phyloP scores from a whole-genome alignment of 2,888 invertebrate genomes.

The Hemistola chrysoprasaria region DNA sequence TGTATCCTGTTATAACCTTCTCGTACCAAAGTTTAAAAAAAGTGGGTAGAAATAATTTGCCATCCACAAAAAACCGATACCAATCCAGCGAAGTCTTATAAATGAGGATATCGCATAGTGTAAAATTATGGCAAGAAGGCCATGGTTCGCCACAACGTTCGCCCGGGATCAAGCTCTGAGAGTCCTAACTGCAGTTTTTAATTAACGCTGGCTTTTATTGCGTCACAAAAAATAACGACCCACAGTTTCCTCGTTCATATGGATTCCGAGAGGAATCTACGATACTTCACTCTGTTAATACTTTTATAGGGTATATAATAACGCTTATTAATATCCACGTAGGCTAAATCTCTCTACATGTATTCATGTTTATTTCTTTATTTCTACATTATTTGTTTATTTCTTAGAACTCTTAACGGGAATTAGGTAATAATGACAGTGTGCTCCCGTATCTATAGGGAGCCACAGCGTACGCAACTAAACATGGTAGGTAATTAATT shows the following conservation, averaged over 20 bases:
- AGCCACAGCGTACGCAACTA: too few species aligned
- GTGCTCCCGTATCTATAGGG: too few species aligned
- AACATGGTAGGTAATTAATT: too few species aligned
- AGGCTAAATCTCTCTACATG: too few species aligned
- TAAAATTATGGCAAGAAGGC: slow-evolving; percentile 21
- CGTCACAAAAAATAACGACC: slow-evolving; percentile 51
- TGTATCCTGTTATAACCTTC: too few species aligned
- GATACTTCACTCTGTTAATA: slow-evolving; percentile 26
- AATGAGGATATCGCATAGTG: slow-evolving; percentile 22
- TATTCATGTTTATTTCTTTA: too few species aligned
- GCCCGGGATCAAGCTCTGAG: slow-evolving; percentile 32
- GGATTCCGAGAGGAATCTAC: slow-evolving; percentile 40
- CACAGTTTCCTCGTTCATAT: slow-evolving; percentile 46
- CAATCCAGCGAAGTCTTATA: slow-evolving; percentile 17
- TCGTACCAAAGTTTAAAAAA: too few species aligned
- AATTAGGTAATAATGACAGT: too few species aligned
- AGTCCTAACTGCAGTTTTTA: slow-evolving; percentile 64
- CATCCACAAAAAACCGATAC: slow-evolving; percentile 18
- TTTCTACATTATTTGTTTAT: too few species aligned
- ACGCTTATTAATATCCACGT: slow-evolving; percentile 13
- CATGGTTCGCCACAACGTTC: slow-evolving; percentile 18
- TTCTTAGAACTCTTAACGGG: too few species aligned
- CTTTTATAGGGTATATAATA: slow-evolving; percentile 19
- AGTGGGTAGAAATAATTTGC: too few species aligned
- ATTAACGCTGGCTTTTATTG: slow-evolving; percentile 60